Evolutionary conservation across 2,113 vertebrate genomes (phyloP), one percentile per base, ranked within the genome.

Genomic region (Emberiza fucata): DNA sequence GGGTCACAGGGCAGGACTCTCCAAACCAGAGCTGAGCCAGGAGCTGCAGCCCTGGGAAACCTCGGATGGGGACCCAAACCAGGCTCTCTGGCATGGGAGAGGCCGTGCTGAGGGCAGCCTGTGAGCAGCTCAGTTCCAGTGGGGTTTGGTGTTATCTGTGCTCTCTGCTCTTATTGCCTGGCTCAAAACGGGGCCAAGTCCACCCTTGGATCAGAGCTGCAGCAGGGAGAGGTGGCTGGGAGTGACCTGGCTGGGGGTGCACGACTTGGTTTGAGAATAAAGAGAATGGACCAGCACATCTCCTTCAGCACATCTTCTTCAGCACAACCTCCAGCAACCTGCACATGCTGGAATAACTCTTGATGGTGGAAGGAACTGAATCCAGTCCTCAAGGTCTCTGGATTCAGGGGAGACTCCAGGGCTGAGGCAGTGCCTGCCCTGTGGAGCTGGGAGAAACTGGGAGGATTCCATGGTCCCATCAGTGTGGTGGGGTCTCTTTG

Each of bases 21-120:
- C 96, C 39, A 97, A 96, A 95, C 60, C 90, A 33, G 97, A 97
- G 92, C 57, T 97, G 59, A 97, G 95, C 54, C 48, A 69, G 63
- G 54, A 77, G 63, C 72, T 53, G 54, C 63, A 78, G 83, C 54
- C 9, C 45, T 25, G 45, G 53, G 72, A 60, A 44, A 10, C 40
- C 72, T 94, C 0, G 0, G 24, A 29, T 3, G 3, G 39, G 60
- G 33, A 51, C 25, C 25, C 25, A 27, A 64, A 40, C 6, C 70
- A 23, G 42, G 23, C 5, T 0, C 47, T 35, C 27, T n/a, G 87
- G 51, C 23, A 5, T 3, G 44, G 57, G 53, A 79, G 73, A 53
- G 60, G 37, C 29, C 0, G 0, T 92, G 78, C 70, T 45, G 7
- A 59, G 11, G 4, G 45, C 89, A 66, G 54, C 69, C n/a, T 17